phyloP scores from a whole-genome alignment of 2,888 invertebrate genomes.

The Torymus aiolomorphi region DNA sequence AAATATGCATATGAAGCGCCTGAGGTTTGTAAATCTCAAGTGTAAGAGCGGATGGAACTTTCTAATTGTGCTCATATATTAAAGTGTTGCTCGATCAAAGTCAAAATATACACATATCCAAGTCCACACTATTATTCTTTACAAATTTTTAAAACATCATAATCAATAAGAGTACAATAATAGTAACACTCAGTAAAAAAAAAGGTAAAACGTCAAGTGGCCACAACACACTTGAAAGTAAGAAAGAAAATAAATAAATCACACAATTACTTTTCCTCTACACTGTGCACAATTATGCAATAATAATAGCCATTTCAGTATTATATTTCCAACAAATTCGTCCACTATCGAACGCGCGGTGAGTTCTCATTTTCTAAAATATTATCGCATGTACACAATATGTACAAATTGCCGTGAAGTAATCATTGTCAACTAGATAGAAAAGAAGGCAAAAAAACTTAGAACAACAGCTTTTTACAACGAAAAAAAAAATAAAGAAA shows the following conservation, averaged over 20 bases:
- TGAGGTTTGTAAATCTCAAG: constrained; percentile 19
- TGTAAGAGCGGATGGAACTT: constrained; percentile 26
- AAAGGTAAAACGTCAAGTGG: constrained; percentile 31
- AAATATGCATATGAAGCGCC: constrained; percentile 28
- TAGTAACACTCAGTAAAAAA: constrained; percentile 22
- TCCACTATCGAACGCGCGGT: constrained; percentile 1
- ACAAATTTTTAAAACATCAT: constrained; percentile 24
- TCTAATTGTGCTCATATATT: constrained; percentile 35
- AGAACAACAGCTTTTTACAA: background rate
- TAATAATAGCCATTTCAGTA: constrained; percentile 18
- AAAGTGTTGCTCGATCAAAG: constrained; percentile 32
- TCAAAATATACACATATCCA: constrained; percentile 31
- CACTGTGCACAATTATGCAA: constrained; percentile 32
- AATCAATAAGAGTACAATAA: constrained; percentile 27
- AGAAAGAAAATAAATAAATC: constrained; percentile 41
- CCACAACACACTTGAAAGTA: constrained; percentile 35
- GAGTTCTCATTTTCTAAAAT: constrained; percentile 20
- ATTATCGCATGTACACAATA: constrained; percentile 13
- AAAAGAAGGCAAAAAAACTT: constrained; percentile 8
- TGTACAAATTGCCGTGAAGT: constrained; percentile 13
- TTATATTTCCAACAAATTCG: constrained; percentile 40
- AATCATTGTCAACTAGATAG: background rate
- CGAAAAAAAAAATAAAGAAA: constrained; percentile 11
- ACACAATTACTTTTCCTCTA: constrained; percentile 28
- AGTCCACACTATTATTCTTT: constrained; percentile 27